Evolutionary conservation across 2,888 invertebrate species (phyloP).

Genomic region (Caenorhabditis sulstoni): DNA sequence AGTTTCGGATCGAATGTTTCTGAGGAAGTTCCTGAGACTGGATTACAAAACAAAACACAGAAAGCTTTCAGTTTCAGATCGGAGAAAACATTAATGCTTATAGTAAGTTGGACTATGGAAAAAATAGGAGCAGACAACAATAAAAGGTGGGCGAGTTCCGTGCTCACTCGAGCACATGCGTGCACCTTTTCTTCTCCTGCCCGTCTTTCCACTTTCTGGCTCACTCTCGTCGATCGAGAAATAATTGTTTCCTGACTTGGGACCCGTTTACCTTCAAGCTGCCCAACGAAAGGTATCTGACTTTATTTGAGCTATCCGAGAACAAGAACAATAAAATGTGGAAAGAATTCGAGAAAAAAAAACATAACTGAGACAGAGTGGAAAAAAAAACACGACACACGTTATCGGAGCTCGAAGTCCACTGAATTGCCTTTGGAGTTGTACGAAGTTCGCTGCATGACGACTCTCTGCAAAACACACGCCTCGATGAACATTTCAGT

Average conservation of each 20-base stretch:
- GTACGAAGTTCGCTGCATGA: conserved; percentile 44
- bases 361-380: conserved; percentile 17
- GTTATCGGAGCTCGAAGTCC: conserved; percentile 58
- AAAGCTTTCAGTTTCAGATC: too few relatives aligned
- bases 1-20: background rate
- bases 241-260: conserved; percentile 56
- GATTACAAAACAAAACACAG: too few relatives aligned
- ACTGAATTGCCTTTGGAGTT: conserved; percentile 48
- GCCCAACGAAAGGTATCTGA: conserved; percentile 22
- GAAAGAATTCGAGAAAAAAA: too few relatives aligned
- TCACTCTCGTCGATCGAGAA: conserved; percentile 33
- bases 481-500: background rate
- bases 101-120: background rate
- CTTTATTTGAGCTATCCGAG: conserved; percentile 47
- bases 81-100: background rate
- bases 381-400: conserved; percentile 8
- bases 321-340: background rate
- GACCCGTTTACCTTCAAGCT: conserved; percentile 27
- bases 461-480: conserved; percentile 52
- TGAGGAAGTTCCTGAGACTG: background rate
- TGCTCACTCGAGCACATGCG: conserved; percentile 54
- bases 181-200: conserved; percentile 23
- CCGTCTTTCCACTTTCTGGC: conserved; percentile 1
- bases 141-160: conserved; percentile 21
- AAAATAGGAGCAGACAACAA: conserved; percentile 32